phyloP scores from a whole-genome alignment of 2,888 invertebrate genomes.

The Exocentrus adspersus region DNA sequence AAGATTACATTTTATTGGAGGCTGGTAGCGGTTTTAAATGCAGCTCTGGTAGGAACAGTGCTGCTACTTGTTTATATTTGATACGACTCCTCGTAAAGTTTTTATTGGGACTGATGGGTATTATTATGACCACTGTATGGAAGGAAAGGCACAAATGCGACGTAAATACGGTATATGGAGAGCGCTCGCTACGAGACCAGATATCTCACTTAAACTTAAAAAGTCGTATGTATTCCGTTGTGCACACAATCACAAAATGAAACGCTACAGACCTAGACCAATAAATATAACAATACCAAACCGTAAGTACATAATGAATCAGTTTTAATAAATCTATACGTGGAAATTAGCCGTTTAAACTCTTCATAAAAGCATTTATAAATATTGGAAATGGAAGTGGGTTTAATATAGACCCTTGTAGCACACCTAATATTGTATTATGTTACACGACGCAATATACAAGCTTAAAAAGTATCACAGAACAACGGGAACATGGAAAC shows the following conservation, averaged over 20 bases:
- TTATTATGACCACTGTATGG: neutral
- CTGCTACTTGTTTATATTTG: neutral
- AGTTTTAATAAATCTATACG: too few species aligned
- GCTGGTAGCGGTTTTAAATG: neutral
- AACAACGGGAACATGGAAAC: neutral
- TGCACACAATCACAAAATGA: too few species aligned
- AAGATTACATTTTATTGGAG: neutral
- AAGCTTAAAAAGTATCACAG: conserved; percentile 1
- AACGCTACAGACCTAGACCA: too few species aligned
- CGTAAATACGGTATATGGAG: too few species aligned
- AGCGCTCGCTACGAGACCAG: too few species aligned
- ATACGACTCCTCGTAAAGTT: conserved; percentile 6
- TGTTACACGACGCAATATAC: neutral
- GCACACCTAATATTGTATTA: neutral
- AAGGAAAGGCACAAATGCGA: neutral
- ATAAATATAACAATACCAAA: too few species aligned
- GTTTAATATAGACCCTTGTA: neutral
- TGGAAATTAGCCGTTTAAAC: too few species aligned
- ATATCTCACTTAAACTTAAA: too few species aligned
- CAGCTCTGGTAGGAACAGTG: conserved; percentile 1
- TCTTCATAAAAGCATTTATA: too few species aligned
- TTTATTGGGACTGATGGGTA: conserved; percentile 4
- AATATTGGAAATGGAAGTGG: too few species aligned
- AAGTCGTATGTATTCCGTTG: too few species aligned
- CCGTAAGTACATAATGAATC: too few species aligned